A percentile compares a stretch with the other conserved stretches of the same genome.
Evolutionary conservation across 1,140 invertebrate genomes (phyloP).

Genomic region (Scaptomyza hsui): DNA sequence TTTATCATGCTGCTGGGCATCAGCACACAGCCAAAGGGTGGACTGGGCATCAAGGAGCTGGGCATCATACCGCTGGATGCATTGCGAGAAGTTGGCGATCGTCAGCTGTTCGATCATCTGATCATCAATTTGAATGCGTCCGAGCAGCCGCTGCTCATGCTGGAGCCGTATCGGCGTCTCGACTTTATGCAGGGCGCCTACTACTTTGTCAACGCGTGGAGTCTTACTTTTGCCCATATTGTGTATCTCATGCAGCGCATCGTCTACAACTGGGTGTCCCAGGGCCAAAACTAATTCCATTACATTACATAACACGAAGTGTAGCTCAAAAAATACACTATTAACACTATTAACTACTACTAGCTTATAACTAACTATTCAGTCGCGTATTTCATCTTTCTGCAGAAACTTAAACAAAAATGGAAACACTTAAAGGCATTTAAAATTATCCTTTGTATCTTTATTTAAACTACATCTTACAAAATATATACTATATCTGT

Average conservation of each 20-base stretch:
- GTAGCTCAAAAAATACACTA: too few species aligned
- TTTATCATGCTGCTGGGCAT: constrained; percentile 85
- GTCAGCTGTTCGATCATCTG: constrained; percentile 48
- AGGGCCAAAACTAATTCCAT: neutral
- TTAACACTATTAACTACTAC: too few species aligned
- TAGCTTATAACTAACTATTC: too few species aligned
- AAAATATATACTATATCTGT: too few species aligned
- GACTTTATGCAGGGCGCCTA: constrained; percentile 71
- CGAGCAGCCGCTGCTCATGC: constrained; percentile 23
- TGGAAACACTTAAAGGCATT: too few species aligned
- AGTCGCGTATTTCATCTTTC: too few species aligned
- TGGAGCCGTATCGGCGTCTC: constrained; percentile 45
- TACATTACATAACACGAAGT: too few species aligned
- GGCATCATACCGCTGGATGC: constrained; percentile 38
- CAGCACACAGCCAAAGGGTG: constrained; percentile 44
- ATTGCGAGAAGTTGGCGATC: constrained; percentile 81
- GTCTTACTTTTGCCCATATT: constrained; percentile 27
- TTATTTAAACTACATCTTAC: constrained; percentile 1
- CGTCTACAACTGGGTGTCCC: constrained; percentile 28
- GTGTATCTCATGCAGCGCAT: constrained; percentile 38
- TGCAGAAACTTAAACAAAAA: too few species aligned
- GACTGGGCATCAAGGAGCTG: constrained; percentile 29
- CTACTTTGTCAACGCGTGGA: constrained; percentile 64
- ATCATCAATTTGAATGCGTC: constrained; percentile 46
- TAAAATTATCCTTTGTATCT: too few species aligned